These are phyloP conservation scores for Furcifer pardalis DNA, from an alignment of 2,797 vertebrate species.

Conservation along the genomic window DNA sequence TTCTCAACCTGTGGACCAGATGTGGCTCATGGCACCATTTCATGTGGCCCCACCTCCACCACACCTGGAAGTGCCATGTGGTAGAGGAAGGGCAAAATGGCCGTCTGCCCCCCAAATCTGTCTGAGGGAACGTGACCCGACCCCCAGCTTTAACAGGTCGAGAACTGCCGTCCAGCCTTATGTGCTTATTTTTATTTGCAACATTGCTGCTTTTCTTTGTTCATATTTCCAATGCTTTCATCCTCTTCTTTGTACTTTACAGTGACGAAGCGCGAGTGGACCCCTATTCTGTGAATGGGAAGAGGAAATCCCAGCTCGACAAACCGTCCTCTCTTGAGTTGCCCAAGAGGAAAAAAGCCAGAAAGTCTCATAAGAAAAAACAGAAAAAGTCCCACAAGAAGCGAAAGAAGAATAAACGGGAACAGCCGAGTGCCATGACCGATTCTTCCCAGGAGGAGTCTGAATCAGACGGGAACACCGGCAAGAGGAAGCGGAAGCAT, in stretches of 20 bases:
- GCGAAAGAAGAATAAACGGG: slow-evolving; percentile 81
- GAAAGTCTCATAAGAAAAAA: slow-evolving; percentile 91
- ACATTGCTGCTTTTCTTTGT: background rate
- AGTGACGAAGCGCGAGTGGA: slow-evolving; percentile 72
- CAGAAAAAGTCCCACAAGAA: slow-evolving; percentile 87
- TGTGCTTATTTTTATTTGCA: background rate
- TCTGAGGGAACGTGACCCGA: too few relatives aligned
- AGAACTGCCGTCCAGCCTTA: too few relatives aligned
- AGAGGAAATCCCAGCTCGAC: slow-evolving; percentile 72
- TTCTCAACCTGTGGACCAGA: too few relatives aligned
- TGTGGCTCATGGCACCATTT: too few relatives aligned
- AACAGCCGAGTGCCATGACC: slow-evolving; percentile 59
- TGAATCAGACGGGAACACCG: slow-evolving; percentile 71
- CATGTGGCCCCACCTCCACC: too few relatives aligned
- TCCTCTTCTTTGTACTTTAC: slow-evolving; percentile 33
- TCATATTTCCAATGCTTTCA: background rate
- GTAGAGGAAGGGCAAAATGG: too few relatives aligned
- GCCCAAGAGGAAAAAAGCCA: slow-evolving; percentile 83
- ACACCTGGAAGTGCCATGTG: too few relatives aligned
- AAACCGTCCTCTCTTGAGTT: slow-evolving; percentile 76
- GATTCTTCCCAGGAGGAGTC: slow-evolving; percentile 76
- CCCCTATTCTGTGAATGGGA: slow-evolving; percentile 75
- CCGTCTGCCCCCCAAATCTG: too few relatives aligned
- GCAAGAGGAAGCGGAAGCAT: slow-evolving; percentile 75
- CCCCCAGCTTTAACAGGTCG: too few relatives aligned